Base-by-base conservation (phyloP, 2,888 invertebrate genomes). In the Epiblema foenella region DNA sequence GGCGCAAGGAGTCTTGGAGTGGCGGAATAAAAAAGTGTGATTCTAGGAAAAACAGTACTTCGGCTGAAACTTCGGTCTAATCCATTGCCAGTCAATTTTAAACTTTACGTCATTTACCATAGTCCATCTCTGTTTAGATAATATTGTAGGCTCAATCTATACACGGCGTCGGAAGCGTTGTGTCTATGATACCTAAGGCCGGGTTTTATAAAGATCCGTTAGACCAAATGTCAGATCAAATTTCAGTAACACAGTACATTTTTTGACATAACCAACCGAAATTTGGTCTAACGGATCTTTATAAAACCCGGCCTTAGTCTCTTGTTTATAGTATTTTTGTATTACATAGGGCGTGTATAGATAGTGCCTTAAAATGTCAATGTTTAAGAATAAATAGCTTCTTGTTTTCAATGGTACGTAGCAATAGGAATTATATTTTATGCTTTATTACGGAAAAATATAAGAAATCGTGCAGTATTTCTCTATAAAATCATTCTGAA, bases 11-110 rank as follows among this genome's bases (percentile, higher is more conserved):
- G 73, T 93, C 93, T 24, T 93, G 94, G 94, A 89, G 90, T 80
- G 86, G 87, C 72, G 86, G 85, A 60, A 76, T 82, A 64, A 90
- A 86, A 86, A 93, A 89, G 77, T 82, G 80, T 76, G 90, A 89
- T 52, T 82, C 85, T 81, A 89, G 85, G 75, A 91, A 90, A 81
- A 87, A 83, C 76, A 86, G 83, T 77, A 82, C 85, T 5, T 93
- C 94, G 29, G 91, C 93, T 77, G 94, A 94, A 89, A 94, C 94
- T 64, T 93, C 94, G 79, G 94, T 94, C 76, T 94, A 90, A 90
- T 57, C 59, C 49, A 12, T 67, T 67, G 37, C 12, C 29, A 60
- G 69, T 65, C 59, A 74, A 63, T 60, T 71, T 71, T 57, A 60
- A 46, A 59, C 39, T 69, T 33, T 49, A 51, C 17, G 20, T 52